Evolutionary conservation across 2,888 invertebrate species (phyloP), one percentile per base, ranked within the genome.

Genomic region (Limnephilus auricula): DNA sequence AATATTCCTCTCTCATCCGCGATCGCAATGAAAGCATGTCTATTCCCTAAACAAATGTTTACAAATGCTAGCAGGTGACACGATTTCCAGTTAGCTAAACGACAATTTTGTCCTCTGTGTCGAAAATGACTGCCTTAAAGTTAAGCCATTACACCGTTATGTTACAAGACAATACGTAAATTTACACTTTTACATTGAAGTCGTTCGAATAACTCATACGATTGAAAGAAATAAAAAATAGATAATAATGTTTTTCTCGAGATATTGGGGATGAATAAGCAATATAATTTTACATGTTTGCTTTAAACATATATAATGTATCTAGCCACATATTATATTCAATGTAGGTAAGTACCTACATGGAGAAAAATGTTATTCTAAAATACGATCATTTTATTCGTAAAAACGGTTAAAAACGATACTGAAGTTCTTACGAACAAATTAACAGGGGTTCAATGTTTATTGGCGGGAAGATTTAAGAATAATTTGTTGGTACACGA

Each of bases 41-140:
- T 15, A 50, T 45, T 30, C 32, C 32, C 65, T 50, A 50, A 50
- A 87, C 87, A 31, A 65, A 65, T 18, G 87, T 65, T 50, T 18
- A n/a, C 50, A 34, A 85, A 65, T 45, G 87, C 87, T 30, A n/a
- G 34, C 87, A 87, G 87, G 87, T 87, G 87, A 87, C 87, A 65
- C 32, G 31, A 37, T 87, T 31, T 65, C 87, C 65, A 31, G 87
- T 65, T 87, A 87, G 34, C 87, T 30, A 85, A 40, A 82, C 82
- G 82, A 82, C 82, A 82, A 37, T 37, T 82, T 34, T 82, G 82
- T 82, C 34, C 34, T 82, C 34, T 82, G 82, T 82, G 32, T 34
- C 82, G 82, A 34, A 34, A 82, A 82, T 82, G 32, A 34, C 9
- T 34, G 34, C 18, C 25, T 82, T 82, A 34, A 82, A 82, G 18